These are phyloP conservation scores for Noctua janthina DNA, from an alignment of 2,888 invertebrate species.

Conservation along the genomic window DNA sequence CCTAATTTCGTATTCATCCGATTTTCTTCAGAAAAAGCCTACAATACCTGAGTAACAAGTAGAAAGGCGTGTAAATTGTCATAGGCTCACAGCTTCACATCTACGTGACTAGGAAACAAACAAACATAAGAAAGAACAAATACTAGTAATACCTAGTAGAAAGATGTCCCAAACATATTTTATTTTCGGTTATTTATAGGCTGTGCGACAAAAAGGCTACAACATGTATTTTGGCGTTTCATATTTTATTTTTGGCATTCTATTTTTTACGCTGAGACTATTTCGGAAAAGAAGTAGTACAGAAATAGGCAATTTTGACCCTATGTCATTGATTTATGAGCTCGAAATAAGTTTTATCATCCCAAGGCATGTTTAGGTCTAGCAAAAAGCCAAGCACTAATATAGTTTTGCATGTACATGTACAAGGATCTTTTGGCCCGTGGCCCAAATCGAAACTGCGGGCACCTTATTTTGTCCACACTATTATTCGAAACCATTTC, in stretches of 20 bases:
- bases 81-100: constrained; percentile 23
- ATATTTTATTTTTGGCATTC: constrained; percentile 16
- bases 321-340: not conserved
- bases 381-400: not conserved
- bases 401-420: not conserved
- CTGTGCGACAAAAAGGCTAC: constrained; percentile 7
- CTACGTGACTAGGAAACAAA: constrained; percentile 49
- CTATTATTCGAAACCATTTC: not conserved
- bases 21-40: constrained; percentile 10
- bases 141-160: constrained; percentile 32
- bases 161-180: constrained; percentile 8
- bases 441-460: not conserved
- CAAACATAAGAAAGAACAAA: constrained; percentile 10
- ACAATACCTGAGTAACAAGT: constrained; percentile 33
- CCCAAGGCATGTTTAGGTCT: not conserved
- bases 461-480: not conserved
- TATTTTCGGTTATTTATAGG: constrained; percentile 27
- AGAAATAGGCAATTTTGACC: constrained; percentile 6
- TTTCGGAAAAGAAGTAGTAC: not conserved
- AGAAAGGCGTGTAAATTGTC: constrained; percentile 36
- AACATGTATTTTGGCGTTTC: constrained; percentile 12
- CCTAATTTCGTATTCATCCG: constrained; percentile 37
- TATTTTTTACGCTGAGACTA: not conserved
- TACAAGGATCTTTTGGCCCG: not conserved
- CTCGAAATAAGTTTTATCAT: not conserved